Base-by-base conservation (phyloP, 2,797 vertebrate species). In the Channa striata region DNA sequence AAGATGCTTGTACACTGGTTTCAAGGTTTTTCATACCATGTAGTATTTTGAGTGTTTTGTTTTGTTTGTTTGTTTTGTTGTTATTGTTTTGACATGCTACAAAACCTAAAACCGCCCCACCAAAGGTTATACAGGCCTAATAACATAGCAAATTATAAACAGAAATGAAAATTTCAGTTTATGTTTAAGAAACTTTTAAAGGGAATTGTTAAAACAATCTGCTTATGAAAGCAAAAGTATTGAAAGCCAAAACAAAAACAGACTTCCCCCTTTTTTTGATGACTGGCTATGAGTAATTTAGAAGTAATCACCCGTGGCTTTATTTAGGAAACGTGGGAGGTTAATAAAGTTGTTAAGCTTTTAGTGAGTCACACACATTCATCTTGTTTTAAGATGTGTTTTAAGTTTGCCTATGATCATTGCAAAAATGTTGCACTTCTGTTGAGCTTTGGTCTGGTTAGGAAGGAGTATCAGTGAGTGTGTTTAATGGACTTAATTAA, bases 331-430 rank as follows among this genome's bases (percentile, higher is more conserved):
- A 76, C 4, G 2, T 66, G 72, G 42, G 59, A 53, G 67, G 62
- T 48, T 70, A 68, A 85, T 80, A 74, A 73, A 67, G 59, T 57
- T 75, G 60, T 71, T 85, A 73, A 67, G 59, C 53, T 75, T 63
- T 71, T 85, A 87, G 90, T 78, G 88, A 91, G 71, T 86, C 89
- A 72, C 89, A 72, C 89, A 85, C 73, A 84, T 83, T 88, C 83
- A 52, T 59, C 70, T 67, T 65, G 67, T 91, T 91, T 89, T 74
- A 81, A 74, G 62, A 75, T 87, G 78, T 25, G 49, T 81, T 86
- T 79, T 74, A 80, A 60, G 57, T 68, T 30, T 59, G 63, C 49
- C 68, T 70, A n/a, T 77, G 66, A 67, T 58, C 21, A 34, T 39
- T 50, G 16, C 0, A 13, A 65, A 65, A 64, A 59, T 2, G 37